Evolutionary conservation across 2,113 vertebrate genomes (phyloP).

Genomic region (Hymenochirus boettgeri): DNA sequence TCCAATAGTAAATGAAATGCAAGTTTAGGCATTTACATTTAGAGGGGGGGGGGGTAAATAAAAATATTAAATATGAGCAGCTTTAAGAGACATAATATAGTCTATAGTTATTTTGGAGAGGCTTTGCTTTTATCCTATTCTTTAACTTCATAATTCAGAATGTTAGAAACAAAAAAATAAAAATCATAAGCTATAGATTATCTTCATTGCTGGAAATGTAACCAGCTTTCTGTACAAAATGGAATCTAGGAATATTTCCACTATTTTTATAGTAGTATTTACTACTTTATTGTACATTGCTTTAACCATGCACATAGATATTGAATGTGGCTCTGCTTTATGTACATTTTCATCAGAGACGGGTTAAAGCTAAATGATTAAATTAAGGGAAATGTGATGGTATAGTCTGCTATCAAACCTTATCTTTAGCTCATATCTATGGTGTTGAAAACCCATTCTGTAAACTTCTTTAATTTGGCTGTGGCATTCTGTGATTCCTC

Average conservation of each 20-base stretch:
- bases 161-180: too few relatives aligned
- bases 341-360: conserved; percentile 47
- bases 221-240: conserved; percentile 24
- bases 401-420: neutral
- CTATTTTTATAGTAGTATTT: conserved; percentile 58
- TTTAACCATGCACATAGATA: conserved; percentile 44
- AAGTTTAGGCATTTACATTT: too few relatives aligned
- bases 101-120: too few relatives aligned
- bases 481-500: conserved; percentile 94
- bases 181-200: too few relatives aligned
- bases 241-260: conserved; percentile 68
- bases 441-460: conserved; percentile 96
- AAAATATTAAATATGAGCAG: too few relatives aligned
- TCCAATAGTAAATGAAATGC: too few relatives aligned
- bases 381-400: neutral
- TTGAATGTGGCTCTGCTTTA: conserved; percentile 46
- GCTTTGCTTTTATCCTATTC: too few relatives aligned
- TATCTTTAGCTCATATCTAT: conserved; percentile 86
- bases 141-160: too few relatives aligned
- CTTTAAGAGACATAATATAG: too few relatives aligned
- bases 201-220: conserved; percentile 10
- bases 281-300: neutral
- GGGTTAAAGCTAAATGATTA: conserved; percentile 47
- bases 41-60: too few relatives aligned
- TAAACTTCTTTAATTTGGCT: conserved; percentile 95